Conservation (phyloP, 2,113 vertebrate genomes). For the Thymallus thymallus region DNA sequence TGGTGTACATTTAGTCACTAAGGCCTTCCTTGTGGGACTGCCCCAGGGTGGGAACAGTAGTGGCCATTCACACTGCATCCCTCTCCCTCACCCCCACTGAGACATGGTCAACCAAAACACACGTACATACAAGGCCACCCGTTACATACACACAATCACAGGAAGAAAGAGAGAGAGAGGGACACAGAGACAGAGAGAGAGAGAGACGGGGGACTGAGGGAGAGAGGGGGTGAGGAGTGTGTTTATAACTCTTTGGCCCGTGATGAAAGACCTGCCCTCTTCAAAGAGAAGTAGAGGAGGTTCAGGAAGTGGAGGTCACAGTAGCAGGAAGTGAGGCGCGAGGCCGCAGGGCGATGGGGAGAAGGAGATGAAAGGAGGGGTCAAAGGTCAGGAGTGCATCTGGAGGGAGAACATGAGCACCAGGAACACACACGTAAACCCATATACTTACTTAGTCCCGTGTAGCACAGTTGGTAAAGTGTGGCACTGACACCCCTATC, state of each 20-base stretch:
- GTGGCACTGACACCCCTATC: no score
- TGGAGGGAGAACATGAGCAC: conserved; percentile 28
- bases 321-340: conserved; percentile 18
- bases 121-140: no score
- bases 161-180: not conserved
- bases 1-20: no score
- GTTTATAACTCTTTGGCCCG: conserved; percentile 8
- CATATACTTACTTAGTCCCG: no score
- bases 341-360: not conserved
- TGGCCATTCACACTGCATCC: no score
- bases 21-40: no score
- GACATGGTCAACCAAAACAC: no score
- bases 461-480: no score
- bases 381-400: conserved; percentile 29
- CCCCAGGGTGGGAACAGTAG: no score
- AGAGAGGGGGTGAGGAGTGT: not conserved
- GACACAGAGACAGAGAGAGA: not conserved
- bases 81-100: no score
- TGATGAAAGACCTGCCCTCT: conserved; percentile 20
- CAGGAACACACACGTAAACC: not conserved
- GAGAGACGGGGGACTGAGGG: not conserved
- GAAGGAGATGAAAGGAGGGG: conserved; percentile 37
- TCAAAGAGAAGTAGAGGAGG: conserved; percentile 9
- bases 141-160: no score
- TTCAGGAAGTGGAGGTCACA: conserved; percentile 28